A percentile compares a stretch with the other conserved stretches of the same genome.
phyloP scores from a whole-genome alignment of 1,140 invertebrate genomes.

The Drosophila littoralis region DNA sequence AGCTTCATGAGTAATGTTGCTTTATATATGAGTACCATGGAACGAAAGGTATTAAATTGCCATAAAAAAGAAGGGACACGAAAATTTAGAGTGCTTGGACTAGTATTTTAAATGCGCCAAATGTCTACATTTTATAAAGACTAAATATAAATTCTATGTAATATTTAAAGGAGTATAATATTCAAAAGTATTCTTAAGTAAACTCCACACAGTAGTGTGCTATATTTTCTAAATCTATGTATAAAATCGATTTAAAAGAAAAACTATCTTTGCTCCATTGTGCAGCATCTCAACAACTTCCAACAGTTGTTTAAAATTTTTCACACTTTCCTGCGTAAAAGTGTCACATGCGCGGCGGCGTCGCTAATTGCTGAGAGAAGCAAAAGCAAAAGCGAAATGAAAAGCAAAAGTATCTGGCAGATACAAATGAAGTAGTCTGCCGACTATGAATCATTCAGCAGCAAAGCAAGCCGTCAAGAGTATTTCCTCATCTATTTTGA shows the following conservation, averaged over 20 bases:
- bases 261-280: constrained; percentile 48
- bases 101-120: too few relatives aligned
- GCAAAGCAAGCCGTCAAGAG: constrained; percentile 28
- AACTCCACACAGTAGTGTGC: too few relatives aligned
- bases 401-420: constrained; percentile 52
- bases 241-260: not conserved
- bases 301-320: constrained; percentile 62
- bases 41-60: too few relatives aligned
- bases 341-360: constrained; percentile 70
- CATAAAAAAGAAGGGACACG: too few relatives aligned
- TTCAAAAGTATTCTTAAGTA: too few relatives aligned
- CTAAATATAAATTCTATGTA: not conserved
- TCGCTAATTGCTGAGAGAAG: constrained; percentile 74
- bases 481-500: constrained; percentile 38
- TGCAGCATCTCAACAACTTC: constrained; percentile 40
- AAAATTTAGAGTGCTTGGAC: too few relatives aligned
- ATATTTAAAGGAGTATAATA: not conserved
- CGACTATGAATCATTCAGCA: constrained; percentile 62
- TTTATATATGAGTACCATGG: too few relatives aligned
- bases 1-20: too few relatives aligned
- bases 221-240: not conserved
- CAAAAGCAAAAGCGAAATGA: constrained; percentile 49
- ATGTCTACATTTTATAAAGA: too few relatives aligned
- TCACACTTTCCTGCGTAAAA: constrained; percentile 80
- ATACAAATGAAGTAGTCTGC: constrained; percentile 38